Conservation (phyloP, 2,888 invertebrate species). For the Calephelis perditalis region DNA sequence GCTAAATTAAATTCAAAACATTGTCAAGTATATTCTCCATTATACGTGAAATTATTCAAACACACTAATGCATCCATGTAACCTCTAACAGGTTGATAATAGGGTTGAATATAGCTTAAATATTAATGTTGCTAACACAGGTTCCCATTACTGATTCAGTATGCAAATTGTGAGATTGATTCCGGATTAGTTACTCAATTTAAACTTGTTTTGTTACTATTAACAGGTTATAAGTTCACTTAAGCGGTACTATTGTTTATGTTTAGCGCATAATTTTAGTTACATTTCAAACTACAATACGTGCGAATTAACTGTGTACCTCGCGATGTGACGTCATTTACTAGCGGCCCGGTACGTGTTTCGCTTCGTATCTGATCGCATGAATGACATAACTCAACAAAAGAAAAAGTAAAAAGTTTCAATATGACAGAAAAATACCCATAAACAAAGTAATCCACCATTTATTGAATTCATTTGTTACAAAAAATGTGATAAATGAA, state of each 20-base stretch:
- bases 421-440: no score
- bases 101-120: conserved; percentile 1
- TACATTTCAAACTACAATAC: neutral
- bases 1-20: conserved; percentile 4
- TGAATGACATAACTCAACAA: no score
- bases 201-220: conserved; percentile 9
- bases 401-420: no score
- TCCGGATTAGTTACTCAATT: conserved; percentile 1
- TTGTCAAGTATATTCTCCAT: conserved; percentile 3
- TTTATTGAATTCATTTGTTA: no score
- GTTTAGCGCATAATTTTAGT: no score
- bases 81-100: neutral
- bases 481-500: no score
- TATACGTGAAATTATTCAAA: neutral
- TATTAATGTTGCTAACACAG: conserved; percentile 4
- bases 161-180: conserved; percentile 13
- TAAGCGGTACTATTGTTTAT: neutral
- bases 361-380: no score
- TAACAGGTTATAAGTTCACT: conserved; percentile 1
- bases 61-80: conserved; percentile 4
- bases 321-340: no score
- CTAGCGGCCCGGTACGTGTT: no score
- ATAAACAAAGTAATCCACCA: no score
- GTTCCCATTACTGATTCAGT: conserved; percentile 6
- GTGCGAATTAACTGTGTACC: no score